phyloP scores from a whole-genome alignment of 2,888 invertebrate genomes.

The Allophyes oxyacanthae region DNA sequence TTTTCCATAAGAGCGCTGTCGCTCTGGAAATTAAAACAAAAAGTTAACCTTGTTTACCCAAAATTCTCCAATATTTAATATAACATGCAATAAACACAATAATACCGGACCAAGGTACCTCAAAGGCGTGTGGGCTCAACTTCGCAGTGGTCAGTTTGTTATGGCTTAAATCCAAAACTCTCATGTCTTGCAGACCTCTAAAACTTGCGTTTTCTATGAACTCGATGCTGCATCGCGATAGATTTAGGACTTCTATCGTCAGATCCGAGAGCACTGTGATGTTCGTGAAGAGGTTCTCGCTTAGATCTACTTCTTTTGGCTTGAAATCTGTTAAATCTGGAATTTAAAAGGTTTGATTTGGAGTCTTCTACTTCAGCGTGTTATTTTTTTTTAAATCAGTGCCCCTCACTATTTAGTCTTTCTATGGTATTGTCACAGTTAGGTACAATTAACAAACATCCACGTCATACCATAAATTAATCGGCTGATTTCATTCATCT shows the following conservation, averaged over 20 bases:
- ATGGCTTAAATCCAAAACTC: slow-evolving; percentile 91
- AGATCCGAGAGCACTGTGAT: slow-evolving; percentile 88
- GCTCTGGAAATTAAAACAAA: slow-evolving; percentile 6
- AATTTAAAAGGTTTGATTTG: slow-evolving; percentile 32
- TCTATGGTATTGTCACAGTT: too few relatives aligned
- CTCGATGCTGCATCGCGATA: slow-evolving; percentile 91
- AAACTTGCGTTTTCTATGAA: slow-evolving; percentile 91
- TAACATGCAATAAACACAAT: slow-evolving; percentile 10
- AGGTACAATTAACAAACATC: too few relatives aligned
- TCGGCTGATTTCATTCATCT: too few relatives aligned
- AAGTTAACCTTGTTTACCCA: slow-evolving; percentile 7
- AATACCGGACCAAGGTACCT: slow-evolving; percentile 82
- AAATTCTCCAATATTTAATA: slow-evolving; percentile 16
- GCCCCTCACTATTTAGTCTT: too few relatives aligned
- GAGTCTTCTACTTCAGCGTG: too few relatives aligned
- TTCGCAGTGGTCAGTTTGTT: slow-evolving; percentile 90
- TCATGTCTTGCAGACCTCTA: slow-evolving; percentile 89
- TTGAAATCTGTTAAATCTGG: slow-evolving; percentile 73
- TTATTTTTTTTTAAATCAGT: too few relatives aligned
- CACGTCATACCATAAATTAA: too few relatives aligned
- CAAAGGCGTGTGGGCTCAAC: slow-evolving; percentile 91
- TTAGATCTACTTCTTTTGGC: slow-evolving; percentile 79
- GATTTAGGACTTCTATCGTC: slow-evolving; percentile 88
- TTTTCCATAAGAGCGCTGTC: too few relatives aligned
- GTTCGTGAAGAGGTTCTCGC: slow-evolving; percentile 81